These are phyloP conservation scores for Apostichopus leukothele DNA, from an alignment of 53 echinoderm and acorn worm species.

Conservation along the genomic window DNA sequence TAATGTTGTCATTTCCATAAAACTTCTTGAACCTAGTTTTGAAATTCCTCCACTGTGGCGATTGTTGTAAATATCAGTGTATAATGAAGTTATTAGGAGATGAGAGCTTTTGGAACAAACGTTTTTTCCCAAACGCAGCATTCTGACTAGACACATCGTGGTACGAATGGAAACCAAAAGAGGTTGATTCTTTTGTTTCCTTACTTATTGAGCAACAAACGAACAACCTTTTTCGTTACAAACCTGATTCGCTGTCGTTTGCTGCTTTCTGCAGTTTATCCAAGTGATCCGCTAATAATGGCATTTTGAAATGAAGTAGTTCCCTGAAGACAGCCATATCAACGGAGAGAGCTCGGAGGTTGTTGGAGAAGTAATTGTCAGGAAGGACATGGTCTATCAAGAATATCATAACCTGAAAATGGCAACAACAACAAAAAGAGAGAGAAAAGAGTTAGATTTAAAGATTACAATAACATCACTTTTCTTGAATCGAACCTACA, in stretches of 20 bases:
- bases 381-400: slow-evolving; percentile 98
- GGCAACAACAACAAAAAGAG: not conserved
- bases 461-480: too few relatives aligned
- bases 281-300: slow-evolving; percentile 88
- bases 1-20: too few relatives aligned
- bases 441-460: not conserved
- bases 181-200: not conserved
- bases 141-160: too few relatives aligned
- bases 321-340: slow-evolving; percentile 99
- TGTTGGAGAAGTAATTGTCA: slow-evolving; percentile 98
- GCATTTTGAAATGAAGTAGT: slow-evolving; percentile 93
- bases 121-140: too few relatives aligned
- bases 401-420: slow-evolving; percentile 90
- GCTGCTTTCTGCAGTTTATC: slow-evolving; percentile 93
- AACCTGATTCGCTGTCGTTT: slow-evolving; percentile 83
- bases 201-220: too few relatives aligned
- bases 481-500: too few relatives aligned
- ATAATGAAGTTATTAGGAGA: too few relatives aligned
- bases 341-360: slow-evolving; percentile 93
- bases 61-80: too few relatives aligned
- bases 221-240: not conserved
- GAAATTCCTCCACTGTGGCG: too few relatives aligned
- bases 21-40: too few relatives aligned
- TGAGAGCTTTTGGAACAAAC: too few relatives aligned
- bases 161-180: too few relatives aligned